phyloP scores from a whole-genome alignment of 64 coral and sea anemone genomes.

The Montipora foliosa region DNA sequence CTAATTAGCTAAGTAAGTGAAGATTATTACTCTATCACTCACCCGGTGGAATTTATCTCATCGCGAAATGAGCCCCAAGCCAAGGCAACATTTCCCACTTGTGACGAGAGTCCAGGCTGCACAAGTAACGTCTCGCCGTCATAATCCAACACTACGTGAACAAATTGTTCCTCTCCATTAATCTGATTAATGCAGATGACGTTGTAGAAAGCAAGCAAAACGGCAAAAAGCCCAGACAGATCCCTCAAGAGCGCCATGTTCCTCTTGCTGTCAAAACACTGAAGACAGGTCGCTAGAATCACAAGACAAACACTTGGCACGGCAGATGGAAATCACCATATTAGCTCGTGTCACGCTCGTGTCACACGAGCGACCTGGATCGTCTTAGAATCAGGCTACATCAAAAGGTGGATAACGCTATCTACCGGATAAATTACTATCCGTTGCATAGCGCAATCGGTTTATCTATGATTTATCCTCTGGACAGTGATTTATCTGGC shows the following conservation, averaged over 20 bases:
- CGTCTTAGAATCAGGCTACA: too few relatives aligned
- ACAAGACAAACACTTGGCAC: too few relatives aligned
- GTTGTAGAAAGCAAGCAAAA: neutral
- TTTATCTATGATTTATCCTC: too few relatives aligned
- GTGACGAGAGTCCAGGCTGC: constrained; percentile 19
- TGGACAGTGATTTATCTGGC: too few relatives aligned
- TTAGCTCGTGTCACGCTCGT: too few relatives aligned
- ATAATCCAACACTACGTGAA: constrained; percentile 56
- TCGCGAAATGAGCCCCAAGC: constrained; percentile 65
- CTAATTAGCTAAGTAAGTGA: too few relatives aligned
- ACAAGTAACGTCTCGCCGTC: constrained; percentile 67
- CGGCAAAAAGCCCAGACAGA: neutral
- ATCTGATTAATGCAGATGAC: neutral
- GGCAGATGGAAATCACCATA: too few relatives aligned
- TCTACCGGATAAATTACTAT: too few relatives aligned
- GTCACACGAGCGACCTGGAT: too few relatives aligned
- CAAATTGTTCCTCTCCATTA: constrained; percentile 20
- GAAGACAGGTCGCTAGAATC: too few relatives aligned
- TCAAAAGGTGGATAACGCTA: too few relatives aligned
- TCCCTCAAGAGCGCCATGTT: neutral
- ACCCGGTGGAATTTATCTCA: constrained; percentile 67
- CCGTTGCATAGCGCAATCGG: too few relatives aligned
- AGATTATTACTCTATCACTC: neutral
- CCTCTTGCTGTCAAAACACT: neutral
- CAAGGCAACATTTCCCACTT: constrained; percentile 27